These are phyloP conservation scores for western clawed frog (Xenopus tropicalis) DNA, from an alignment of 2,113 vertebrate species.

Conservation along the genomic window UCB_Xtro_10.0 CM004444.2:159249001-159249500, in stretches of 20 bases:
- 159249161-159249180: neutral
- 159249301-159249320: too few species aligned
- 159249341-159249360: too few species aligned
- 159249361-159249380: too few species aligned
- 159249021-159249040: constrained; percentile 1
- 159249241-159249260: neutral
- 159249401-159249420: too few species aligned
- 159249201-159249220: neutral
- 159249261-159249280: too few species aligned
- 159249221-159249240: neutral
- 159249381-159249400: too few species aligned
- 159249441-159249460: too few species aligned
- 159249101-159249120: neutral
- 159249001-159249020: constrained; percentile 1
- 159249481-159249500: too few species aligned
- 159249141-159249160: neutral
- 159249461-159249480: too few species aligned
- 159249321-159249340: too few species aligned
- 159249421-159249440: too few species aligned
- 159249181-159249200: neutral
- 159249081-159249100: neutral
- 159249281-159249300: too few species aligned
- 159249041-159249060: neutral
- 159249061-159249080: neutral
- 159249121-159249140: neutral